phyloP scores from a whole-genome alignment of 1,140 invertebrate species.

The Drosophila quadrilineata region DNA sequence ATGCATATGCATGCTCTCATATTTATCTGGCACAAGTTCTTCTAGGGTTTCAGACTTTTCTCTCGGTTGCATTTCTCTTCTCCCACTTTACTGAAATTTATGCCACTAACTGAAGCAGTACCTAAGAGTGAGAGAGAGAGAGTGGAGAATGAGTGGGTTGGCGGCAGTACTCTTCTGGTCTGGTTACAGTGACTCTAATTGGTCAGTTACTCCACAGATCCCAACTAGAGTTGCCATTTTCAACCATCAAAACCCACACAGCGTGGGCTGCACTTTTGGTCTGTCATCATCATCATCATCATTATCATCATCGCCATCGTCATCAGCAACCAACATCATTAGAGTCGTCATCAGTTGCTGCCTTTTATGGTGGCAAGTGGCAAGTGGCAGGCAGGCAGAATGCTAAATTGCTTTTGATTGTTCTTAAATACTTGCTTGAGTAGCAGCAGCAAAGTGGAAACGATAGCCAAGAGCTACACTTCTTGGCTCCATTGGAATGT shows the following conservation, averaged over 20 bases:
- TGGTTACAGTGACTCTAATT: constrained; percentile 14
- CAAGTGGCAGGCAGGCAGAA: constrained; percentile 9
- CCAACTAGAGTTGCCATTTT: constrained; percentile 21
- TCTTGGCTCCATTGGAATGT: constrained; percentile 16
- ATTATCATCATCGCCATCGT: not conserved
- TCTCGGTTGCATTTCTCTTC: not conserved
- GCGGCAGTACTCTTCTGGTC: not conserved
- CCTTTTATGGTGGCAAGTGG: constrained; percentile 23
- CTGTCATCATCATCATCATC: constrained; percentile 22
- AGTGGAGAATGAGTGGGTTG: too few species aligned
- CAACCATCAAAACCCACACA: constrained; percentile 32
- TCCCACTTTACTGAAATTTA: constrained; percentile 30
- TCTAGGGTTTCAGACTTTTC: constrained; percentile 16
- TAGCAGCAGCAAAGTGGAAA: too few species aligned
- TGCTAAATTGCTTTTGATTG: constrained; percentile 41
- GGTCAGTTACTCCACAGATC: constrained; percentile 5
- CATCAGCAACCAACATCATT: too few species aligned
- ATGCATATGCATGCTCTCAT: constrained; percentile 23
- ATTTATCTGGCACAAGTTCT: constrained; percentile 29
- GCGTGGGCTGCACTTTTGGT: constrained; percentile 39
- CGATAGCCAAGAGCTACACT: constrained; percentile 3
- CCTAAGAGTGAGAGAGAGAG: not conserved
- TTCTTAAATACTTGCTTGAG: constrained; percentile 37
- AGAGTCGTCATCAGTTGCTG: not conserved
- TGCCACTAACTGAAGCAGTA: constrained; percentile 29